Conservation (phyloP, 2,113 vertebrate genomes). For the Spheniscus mendiculus region DNA sequence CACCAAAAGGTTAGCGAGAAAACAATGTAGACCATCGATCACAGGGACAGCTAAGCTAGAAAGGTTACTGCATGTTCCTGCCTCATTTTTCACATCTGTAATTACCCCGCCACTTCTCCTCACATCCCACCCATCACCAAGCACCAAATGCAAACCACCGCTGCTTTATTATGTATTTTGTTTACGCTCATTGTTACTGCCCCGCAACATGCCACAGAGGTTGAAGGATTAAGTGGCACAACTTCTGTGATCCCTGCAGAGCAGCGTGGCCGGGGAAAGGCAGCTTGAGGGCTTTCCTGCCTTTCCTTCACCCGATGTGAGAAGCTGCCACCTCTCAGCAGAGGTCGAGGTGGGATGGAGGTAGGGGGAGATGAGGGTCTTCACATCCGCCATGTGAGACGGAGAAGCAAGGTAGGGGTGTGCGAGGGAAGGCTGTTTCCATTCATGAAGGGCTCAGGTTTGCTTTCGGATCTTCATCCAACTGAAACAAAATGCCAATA, state of each 20-base stretch:
- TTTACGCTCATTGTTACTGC: background rate
- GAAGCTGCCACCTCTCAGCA: background rate
- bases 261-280: fast-evolving
- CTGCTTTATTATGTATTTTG: slow-evolving; percentile 53
- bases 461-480: background rate
- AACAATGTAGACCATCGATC: slow-evolving; percentile 70
- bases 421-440: background rate
- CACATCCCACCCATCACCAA: background rate
- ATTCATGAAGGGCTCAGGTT: slow-evolving; percentile 23
- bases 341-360: background rate
- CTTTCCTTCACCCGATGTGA: background rate
- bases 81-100: slow-evolving; percentile 72
- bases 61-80: slow-evolving; percentile 37
- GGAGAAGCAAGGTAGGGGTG: background rate
- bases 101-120: background rate
- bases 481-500: slow-evolving; percentile 27
- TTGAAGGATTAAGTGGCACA: background rate
- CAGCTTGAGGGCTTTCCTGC: background rate
- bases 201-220: background rate
- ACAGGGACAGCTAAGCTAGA: slow-evolving; percentile 60
- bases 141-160: background rate
- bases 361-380: background rate
- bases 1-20: slow-evolving; percentile 72
- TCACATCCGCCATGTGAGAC: fast-evolving
- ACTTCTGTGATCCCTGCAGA: background rate